Conservation (phyloP, 2,113 vertebrate genomes). For the Psilopogon haemacephalus region DNA sequence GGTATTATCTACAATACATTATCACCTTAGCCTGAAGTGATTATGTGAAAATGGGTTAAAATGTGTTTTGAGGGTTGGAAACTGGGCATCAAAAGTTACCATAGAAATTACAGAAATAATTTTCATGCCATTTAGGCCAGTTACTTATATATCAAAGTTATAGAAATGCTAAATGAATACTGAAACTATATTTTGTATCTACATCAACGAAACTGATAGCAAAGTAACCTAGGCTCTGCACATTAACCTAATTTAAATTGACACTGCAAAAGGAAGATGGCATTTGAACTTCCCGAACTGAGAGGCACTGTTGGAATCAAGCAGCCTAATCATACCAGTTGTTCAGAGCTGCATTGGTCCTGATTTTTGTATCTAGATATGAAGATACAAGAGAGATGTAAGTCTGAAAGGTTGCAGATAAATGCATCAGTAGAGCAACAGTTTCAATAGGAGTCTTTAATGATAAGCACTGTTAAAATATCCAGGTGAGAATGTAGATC, state of each 20-base stretch:
- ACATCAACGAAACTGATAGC: neutral
- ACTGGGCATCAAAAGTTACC: neutral
- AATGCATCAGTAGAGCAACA: neutral
- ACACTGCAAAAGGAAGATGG: neutral
- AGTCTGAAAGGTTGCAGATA: neutral
- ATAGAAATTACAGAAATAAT: neutral
- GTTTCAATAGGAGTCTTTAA: neutral
- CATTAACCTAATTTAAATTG: neutral
- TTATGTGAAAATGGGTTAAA: neutral
- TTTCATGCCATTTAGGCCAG: neutral
- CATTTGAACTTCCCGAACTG: neutral
- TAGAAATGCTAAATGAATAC: neutral
- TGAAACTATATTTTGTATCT: neutral
- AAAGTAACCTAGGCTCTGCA: neutral
- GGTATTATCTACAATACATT: neutral
- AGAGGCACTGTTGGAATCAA: neutral
- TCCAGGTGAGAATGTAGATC: neutral
- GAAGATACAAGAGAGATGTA: neutral
- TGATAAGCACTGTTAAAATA: neutral
- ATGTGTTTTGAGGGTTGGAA: neutral
- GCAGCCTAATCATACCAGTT: neutral
- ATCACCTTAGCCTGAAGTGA: neutral
- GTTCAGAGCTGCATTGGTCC: neutral
- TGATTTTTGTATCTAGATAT: neutral
- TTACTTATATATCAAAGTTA: neutral